Percentiles rank a stretch among this genome's conserved stretches.
Evolutionary conservation across 2,888 invertebrate species (phyloP).

Genomic region (Drosophila pegasa): DNA sequence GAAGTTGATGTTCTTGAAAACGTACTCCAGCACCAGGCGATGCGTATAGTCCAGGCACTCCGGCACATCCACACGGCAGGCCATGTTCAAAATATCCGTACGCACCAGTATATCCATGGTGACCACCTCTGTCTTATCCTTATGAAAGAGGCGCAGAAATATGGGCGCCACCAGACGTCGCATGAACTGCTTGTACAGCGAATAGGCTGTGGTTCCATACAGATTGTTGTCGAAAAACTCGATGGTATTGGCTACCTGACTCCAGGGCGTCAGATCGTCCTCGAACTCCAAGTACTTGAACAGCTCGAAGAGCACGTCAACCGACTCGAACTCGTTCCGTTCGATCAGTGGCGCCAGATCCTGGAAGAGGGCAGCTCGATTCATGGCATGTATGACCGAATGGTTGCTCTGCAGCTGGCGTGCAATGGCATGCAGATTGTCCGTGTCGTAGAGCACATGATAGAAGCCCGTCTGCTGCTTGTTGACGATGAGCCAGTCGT

Average conservation of each 20-base stretch:
- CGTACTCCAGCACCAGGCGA: slow-evolving; percentile 63
- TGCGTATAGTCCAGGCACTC: slow-evolving; percentile 79
- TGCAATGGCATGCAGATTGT: slow-evolving; percentile 88
- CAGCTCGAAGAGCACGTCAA: slow-evolving; percentile 86
- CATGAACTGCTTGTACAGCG: slow-evolving; percentile 73
- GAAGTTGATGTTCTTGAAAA: slow-evolving; percentile 64
- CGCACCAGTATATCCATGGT: slow-evolving; percentile 29
- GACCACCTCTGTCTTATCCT: slow-evolving; percentile 22
- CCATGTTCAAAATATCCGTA: slow-evolving; percentile 66
- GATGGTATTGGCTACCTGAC: slow-evolving; percentile 85
- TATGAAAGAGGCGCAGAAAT: slow-evolving; percentile 57
- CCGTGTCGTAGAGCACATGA: slow-evolving; percentile 89
- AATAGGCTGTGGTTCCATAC: slow-evolving; percentile 63
- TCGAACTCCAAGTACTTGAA: slow-evolving; percentile 87
- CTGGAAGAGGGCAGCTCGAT: slow-evolving; percentile 94
- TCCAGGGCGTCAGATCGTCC: slow-evolving; percentile 89
- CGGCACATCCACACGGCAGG: slow-evolving; percentile 73
- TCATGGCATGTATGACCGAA: slow-evolving; percentile 89
- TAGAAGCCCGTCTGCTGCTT: slow-evolving; percentile 85
- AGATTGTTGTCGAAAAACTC: slow-evolving; percentile 65
- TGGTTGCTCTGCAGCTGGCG: slow-evolving; percentile 88
- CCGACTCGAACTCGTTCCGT: slow-evolving; percentile 86
- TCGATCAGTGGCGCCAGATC: slow-evolving; percentile 88
- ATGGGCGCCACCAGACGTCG: slow-evolving; percentile 70
- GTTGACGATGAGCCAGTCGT: slow-evolving; percentile 84